phyloP scores from a whole-genome alignment of 2,888 invertebrate genomes.

The Drosophila fulvimacula region DNA sequence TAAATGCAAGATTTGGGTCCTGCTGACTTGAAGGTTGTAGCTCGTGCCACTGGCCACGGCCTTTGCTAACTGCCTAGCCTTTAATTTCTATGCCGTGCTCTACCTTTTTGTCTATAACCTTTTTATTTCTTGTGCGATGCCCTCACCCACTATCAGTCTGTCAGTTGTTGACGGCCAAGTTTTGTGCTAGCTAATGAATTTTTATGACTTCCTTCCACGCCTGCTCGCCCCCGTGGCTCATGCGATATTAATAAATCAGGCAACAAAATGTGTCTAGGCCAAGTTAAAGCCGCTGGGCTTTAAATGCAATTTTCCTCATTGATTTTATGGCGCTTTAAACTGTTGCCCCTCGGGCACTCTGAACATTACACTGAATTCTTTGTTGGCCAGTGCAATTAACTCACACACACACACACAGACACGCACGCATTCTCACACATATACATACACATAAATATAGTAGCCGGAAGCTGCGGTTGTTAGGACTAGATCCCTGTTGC shows the following conservation, averaged over 20 bases:
- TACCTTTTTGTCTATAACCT: slow-evolving; percentile 44
- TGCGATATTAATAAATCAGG: slow-evolving; percentile 44
- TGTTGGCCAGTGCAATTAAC: slow-evolving; percentile 62
- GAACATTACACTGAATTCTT: slow-evolving; percentile 8
- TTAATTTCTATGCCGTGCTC: slow-evolving; percentile 50
- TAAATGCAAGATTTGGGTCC: slow-evolving; percentile 73
- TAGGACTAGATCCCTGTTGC: slow-evolving; percentile 1
- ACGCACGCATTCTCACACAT: slow-evolving; percentile 10
- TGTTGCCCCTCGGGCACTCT: slow-evolving; percentile 18
- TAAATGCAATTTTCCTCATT: slow-evolving; percentile 39
- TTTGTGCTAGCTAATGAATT: slow-evolving; percentile 73
- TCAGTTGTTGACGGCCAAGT: slow-evolving; percentile 52
- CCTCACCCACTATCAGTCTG: slow-evolving; percentile 21
- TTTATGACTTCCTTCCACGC: slow-evolving; percentile 55
- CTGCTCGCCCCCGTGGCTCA: neutral
- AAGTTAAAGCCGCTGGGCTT: slow-evolving; percentile 26
- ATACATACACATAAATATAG: neutral
- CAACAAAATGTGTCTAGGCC: slow-evolving; percentile 13
- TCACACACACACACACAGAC: slow-evolving; percentile 8
- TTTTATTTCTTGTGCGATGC: neutral
- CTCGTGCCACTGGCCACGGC: slow-evolving; percentile 5
- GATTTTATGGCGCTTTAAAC: slow-evolving; percentile 60
- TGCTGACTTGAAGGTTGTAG: slow-evolving; percentile 46
- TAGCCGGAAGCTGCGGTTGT: slow-evolving; percentile 46
- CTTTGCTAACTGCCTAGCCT: slow-evolving; percentile 10